Evolutionary conservation across 30 jellyfish, hydroid and myxozoan species (phyloP), one percentile per base, ranked within the genome.

Genomic region (Aurelia sp.): DNA sequence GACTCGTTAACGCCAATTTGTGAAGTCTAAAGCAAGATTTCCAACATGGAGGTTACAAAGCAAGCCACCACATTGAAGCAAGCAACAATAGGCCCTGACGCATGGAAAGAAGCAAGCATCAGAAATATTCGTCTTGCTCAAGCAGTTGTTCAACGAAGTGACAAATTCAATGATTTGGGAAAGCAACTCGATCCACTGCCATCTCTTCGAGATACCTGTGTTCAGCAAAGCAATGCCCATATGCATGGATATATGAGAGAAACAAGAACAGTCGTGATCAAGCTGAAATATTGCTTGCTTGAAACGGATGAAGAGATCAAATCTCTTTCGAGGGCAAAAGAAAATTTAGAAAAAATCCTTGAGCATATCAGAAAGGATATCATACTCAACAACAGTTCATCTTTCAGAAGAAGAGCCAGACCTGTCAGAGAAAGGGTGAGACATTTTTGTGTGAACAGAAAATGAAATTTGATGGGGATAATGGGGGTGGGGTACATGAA

Each of bases 111-210:
- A 69, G 82, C 96, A 18, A 86, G 96, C 71, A 53, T 92, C 11
- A 73, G 71, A 23, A 92, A 92, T 80, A 86, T 92, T 23, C 87
- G 89, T 17, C 91, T 92, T 3, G 93, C 97, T 16, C 98, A 92
- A 62, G 67, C 96, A 6, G 98, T 92, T 50, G 89, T 86, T 19
- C 96, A 92, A 62, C 86, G 98, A 44, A 92, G 98, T 69, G 98
- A 92, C 82, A 92, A 92, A 70, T 92, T 86, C 81, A 92, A 92
- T 63, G 96, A 86, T 23, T 50, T 92, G 6, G 98, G 98, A 64
- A 66, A 86, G 51, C 98, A 92, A 62, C 88, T 92, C 18, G 98
- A 92, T 53, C 98, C 98, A 9, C 78, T 92, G 51, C 98, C 98
- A 3, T 86, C 98, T 19, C 86, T 92, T 27, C 55, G 96, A 74